Percentiles rank a stretch among this genome's conserved stretches.
phyloP scores from a whole-genome alignment of 2,797 vertebrate species.

The Anableps anableps region DNA sequence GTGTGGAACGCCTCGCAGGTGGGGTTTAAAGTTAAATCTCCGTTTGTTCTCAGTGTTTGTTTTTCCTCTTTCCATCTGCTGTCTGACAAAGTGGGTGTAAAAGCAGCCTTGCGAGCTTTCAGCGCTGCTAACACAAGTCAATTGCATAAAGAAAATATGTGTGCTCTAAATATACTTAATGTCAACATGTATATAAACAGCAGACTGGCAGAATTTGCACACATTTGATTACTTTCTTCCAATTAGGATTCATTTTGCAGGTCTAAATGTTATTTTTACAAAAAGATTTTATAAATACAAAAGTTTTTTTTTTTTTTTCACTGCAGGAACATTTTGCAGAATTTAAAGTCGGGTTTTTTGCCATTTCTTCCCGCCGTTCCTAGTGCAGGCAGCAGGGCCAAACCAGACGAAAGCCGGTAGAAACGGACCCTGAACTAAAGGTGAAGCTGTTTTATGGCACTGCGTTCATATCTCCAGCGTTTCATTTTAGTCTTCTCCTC shows the following conservation, averaged over 20 bases:
- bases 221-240: not conserved
- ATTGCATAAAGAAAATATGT: slow-evolving; percentile 33
- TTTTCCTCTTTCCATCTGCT: slow-evolving; percentile 35
- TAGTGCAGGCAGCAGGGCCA: no score
- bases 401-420: no score
- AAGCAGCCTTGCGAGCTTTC: slow-evolving; percentile 21
- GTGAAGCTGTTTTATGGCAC: no score
- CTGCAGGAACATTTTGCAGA: not conserved
- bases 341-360: no score
- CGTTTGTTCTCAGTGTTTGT: slow-evolving; percentile 20
- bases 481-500: no score
- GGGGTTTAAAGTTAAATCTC: slow-evolving; percentile 39
- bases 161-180: slow-evolving; percentile 19
- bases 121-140: slow-evolving; percentile 29
- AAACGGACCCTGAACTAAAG: no score
- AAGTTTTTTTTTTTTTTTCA: no score
- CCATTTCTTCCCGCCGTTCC: no score
- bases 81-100: slow-evolving; percentile 19
- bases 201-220: not conserved
- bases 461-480: no score
- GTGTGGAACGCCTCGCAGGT: slow-evolving; percentile 45
- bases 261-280: not conserved
- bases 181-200: slow-evolving; percentile 5
- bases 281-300: not conserved
- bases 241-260: not conserved